Percentiles rank a stretch among this genome's conserved stretches.
These are phyloP conservation scores for Psilopsiagon aymara DNA, from an alignment of 2,113 vertebrate species.

Conservation along the genomic window DNA sequence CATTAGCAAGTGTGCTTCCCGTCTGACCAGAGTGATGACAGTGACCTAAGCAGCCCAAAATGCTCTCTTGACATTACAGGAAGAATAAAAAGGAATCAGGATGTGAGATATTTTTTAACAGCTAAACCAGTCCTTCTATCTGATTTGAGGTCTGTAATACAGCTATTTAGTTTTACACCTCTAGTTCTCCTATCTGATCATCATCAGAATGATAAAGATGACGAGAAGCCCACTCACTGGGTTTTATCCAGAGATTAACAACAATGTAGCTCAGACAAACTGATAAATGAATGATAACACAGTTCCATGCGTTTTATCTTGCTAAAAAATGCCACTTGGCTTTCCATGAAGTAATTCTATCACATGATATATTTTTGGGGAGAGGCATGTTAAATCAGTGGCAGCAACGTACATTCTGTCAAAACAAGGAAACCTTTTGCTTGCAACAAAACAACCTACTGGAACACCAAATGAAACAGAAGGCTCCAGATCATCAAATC, in stretches of 20 bases:
- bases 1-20: accelerated
- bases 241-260: neutral
- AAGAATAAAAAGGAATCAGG: neutral
- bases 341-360: neutral
- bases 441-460: neutral
- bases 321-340: neutral
- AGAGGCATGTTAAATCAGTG: neutral
- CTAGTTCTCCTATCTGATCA: neutral
- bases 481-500: neutral
- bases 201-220: neutral
- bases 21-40: accelerated
- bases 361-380: neutral
- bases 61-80: accelerated
- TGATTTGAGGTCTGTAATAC: neutral
- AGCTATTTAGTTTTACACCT: neutral
- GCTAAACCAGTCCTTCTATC: neutral
- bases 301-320: neutral
- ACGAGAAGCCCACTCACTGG: neutral
- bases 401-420: neutral
- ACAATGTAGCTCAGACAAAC: neutral
- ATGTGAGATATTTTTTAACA: neutral
- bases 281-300: neutral
- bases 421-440: neutral
- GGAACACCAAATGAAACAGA: neutral
- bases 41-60: neutral